A percentile compares a stretch with the other conserved stretches of the same genome.
These are phyloP conservation scores for Stegana nigrithorax DNA, from an alignment of 2,888 invertebrate species.

Conservation along the genomic window DNA sequence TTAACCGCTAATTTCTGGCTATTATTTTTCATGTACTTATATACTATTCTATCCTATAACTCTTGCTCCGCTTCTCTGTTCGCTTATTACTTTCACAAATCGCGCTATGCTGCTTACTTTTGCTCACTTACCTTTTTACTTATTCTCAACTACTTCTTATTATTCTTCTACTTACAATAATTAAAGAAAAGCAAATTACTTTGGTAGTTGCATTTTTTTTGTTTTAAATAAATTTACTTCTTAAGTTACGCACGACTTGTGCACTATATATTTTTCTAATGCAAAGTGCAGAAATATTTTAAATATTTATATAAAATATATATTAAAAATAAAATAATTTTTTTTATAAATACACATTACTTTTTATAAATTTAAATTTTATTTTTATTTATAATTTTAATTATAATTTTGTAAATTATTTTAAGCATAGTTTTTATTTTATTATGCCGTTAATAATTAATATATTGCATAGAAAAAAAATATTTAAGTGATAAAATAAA, in stretches of 20 bases:
- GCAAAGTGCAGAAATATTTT: not conserved
- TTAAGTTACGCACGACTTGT: conserved; percentile 2
- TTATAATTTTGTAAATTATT: conserved; percentile 3
- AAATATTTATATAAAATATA: not conserved
- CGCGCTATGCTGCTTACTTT: too few species aligned
- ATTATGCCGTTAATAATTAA: not conserved
- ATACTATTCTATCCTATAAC: too few species aligned
- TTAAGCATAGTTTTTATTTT: conserved; percentile 8
- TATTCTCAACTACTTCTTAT: not conserved
- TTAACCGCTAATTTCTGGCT: too few species aligned
- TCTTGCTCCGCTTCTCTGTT: too few species aligned
- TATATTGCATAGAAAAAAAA: not conserved
- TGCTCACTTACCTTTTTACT: conserved; percentile 14
- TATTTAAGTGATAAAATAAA: conserved; percentile 19
- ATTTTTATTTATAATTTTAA: not conserved
- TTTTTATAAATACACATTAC: not conserved
- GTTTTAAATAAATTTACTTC: conserved; percentile 5
- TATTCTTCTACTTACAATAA: not conserved
- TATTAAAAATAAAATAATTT: not conserved
- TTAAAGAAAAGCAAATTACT: conserved; percentile 18
- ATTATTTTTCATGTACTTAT: too few species aligned
- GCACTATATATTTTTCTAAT: conserved; percentile 11
- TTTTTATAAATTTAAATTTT: not conserved
- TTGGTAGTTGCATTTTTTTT: conserved; percentile 28
- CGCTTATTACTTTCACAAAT: too few species aligned